Evolutionary conservation across 2,888 invertebrate species (phyloP).

Genomic region (Volucella bombylans): DNA sequence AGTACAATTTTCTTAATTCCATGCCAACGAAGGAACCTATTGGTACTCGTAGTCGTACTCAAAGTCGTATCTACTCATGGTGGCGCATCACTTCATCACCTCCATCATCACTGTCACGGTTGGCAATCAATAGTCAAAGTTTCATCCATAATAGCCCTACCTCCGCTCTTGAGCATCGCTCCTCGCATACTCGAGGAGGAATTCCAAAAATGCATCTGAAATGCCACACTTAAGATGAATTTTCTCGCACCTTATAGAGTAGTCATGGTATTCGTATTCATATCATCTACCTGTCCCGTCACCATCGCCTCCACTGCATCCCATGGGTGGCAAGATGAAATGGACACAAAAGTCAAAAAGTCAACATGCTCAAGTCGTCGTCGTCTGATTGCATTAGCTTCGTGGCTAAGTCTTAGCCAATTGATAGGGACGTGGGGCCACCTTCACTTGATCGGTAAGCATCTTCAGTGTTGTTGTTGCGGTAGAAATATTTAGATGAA

Average conservation of each 20-base stretch:
- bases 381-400: slow-evolving; percentile 56
- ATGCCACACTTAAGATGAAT: slow-evolving; percentile 53
- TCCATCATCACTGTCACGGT: slow-evolving; percentile 55
- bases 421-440: slow-evolving; percentile 55
- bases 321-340: slow-evolving; percentile 7
- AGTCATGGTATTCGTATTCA: too few relatives aligned
- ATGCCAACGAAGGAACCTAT: background rate
- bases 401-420: slow-evolving; percentile 42
- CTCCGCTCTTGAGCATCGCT: slow-evolving; percentile 13
- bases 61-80: slow-evolving; percentile 34
- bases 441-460: slow-evolving; percentile 63
- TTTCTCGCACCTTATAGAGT: slow-evolving; percentile 51
- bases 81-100: slow-evolving; percentile 50
- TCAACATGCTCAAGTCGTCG: slow-evolving; percentile 51
- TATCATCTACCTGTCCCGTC: too few relatives aligned
- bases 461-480: slow-evolving; percentile 16
- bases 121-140: slow-evolving; percentile 47
- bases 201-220: slow-evolving; percentile 66
- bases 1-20: slow-evolving; percentile 51
- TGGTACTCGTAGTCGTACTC: background rate
- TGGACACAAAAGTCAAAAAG: slow-evolving; percentile 68
- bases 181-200: slow-evolving; percentile 15
- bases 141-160: slow-evolving; percentile 30
- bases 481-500: background rate
- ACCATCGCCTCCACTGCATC: slow-evolving; percentile 13